These are phyloP conservation scores for Coelopa pilipes DNA, from an alignment of 2,888 invertebrate genomes.

Conservation along the genomic window DNA sequence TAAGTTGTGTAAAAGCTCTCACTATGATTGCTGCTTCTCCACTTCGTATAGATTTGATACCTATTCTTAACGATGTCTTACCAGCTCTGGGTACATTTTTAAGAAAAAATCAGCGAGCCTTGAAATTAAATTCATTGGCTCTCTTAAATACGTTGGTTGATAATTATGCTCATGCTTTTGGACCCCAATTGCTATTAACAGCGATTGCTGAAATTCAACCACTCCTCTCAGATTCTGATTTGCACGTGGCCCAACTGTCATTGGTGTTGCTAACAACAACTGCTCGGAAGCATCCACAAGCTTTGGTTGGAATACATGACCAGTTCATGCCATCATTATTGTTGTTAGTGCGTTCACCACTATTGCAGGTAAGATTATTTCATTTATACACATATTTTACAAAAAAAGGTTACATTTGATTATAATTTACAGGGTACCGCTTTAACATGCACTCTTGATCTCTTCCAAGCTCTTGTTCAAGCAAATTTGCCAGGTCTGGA, in stretches of 20 bases:
- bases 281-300: conserved; percentile 81
- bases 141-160: conserved; percentile 90
- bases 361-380: conserved; percentile 69
- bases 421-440: conserved; percentile 82
- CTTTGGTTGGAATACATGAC: conserved; percentile 78
- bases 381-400: background rate
- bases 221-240: conserved; percentile 90
- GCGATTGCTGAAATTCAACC: conserved; percentile 91
- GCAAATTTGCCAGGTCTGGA: conserved; percentile 83
- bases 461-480: conserved; percentile 90
- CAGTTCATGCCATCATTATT: conserved; percentile 88
- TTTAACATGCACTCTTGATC: conserved; percentile 88
- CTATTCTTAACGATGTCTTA: conserved; percentile 87
- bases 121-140: conserved; percentile 90
- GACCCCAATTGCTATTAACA: conserved; percentile 75
- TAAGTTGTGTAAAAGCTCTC: conserved; percentile 95
- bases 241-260: conserved; percentile 95
- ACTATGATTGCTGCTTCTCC: conserved; percentile 94
- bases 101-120: conserved; percentile 94
- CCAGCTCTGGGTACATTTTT: conserved; percentile 94
- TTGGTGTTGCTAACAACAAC: conserved; percentile 85
- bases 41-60: conserved; percentile 82
- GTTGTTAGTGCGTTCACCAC: conserved; percentile 86
- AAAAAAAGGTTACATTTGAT: background rate
- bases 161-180: conserved; percentile 78